Evolutionary conservation across 2,113 vertebrate genomes (phyloP).

Genomic region (Nothocercus nigrocapillus): DNA sequence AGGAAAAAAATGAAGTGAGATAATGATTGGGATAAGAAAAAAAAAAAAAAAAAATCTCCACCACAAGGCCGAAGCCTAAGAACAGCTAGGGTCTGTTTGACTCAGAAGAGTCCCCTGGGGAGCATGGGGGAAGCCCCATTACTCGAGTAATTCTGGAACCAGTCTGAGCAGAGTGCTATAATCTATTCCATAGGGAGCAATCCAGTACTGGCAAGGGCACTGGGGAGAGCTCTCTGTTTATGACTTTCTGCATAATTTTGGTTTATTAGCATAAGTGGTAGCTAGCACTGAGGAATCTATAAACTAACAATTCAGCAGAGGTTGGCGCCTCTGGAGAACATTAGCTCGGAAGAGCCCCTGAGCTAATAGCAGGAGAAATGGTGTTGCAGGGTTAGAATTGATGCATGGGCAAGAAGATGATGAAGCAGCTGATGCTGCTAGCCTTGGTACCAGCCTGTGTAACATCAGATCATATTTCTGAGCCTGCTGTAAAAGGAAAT

Average conservation of each 20-base stretch:
- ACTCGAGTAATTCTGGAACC: neutral
- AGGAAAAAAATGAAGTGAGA: neutral
- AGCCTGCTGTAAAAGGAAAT: neutral
- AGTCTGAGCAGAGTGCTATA: conserved; percentile 32
- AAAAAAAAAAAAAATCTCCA: neutral
- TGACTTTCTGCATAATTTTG: conserved; percentile 70
- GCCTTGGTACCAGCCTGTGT: neutral
- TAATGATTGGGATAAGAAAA: neutral
- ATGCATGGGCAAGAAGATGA: neutral
- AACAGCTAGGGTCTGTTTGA: conserved; percentile 40
- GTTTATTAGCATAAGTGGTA: conserved; percentile 69
- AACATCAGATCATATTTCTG: neutral
- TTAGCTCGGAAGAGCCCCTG: neutral
- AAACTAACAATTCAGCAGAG: neutral
- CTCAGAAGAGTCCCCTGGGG: conserved; percentile 16
- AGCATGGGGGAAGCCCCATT: conserved; percentile 57
- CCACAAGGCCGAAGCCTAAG: conserved; percentile 30
- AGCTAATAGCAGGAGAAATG: neutral
- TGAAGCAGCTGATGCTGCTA: neutral
- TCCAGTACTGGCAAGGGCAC: conserved; percentile 62
- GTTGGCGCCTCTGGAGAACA: neutral
- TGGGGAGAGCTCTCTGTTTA: conserved; percentile 70
- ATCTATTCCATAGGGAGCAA: conserved; percentile 55
- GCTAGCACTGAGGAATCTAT: conserved; percentile 25
- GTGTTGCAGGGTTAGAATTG: neutral